These are phyloP conservation scores for Merluccius polli DNA, from an alignment of 2,797 vertebrate genomes.

Conservation along the genomic window DNA sequence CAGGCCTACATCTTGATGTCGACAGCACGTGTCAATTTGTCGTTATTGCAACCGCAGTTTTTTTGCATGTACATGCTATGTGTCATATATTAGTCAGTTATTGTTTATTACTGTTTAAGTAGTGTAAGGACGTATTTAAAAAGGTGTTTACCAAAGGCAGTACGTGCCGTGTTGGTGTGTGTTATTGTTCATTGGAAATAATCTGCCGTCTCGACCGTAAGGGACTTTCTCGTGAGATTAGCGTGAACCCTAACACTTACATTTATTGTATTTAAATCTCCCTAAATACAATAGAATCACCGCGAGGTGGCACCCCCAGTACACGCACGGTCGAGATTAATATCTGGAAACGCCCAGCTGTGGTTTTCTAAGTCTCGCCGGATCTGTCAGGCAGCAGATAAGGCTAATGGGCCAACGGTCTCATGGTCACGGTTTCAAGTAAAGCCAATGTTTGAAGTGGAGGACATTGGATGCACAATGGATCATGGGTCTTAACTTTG, in stretches of 20 bases:
- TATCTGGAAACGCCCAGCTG: not conserved
- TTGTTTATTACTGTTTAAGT: not conserved
- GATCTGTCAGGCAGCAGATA: not conserved
- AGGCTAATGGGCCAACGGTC: not conserved
- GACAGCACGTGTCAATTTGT: too few relatives aligned
- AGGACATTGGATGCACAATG: not conserved
- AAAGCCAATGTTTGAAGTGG: not conserved
- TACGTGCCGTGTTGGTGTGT: not conserved
- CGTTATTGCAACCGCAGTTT: not conserved
- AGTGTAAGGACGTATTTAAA: too few relatives aligned
- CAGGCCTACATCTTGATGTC: not conserved
- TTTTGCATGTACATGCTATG: not conserved
- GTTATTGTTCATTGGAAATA: not conserved
- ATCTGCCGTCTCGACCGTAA: not conserved
- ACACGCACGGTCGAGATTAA: not conserved
- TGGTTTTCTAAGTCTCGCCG: not conserved
- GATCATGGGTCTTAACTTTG: not conserved
- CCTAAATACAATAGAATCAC: not conserved
- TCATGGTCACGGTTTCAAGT: not conserved
- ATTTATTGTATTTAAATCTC: too few relatives aligned
- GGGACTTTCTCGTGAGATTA: not conserved
- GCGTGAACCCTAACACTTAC: not conserved
- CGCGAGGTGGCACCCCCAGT: not conserved
- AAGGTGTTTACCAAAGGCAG: too few relatives aligned
- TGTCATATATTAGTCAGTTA: too few relatives aligned